A percentile compares a stretch with the other conserved stretches of the same genome.
Evolutionary conservation across 1,140 invertebrate species (phyloP).

Genomic region (Orius insidiosus): DNA sequence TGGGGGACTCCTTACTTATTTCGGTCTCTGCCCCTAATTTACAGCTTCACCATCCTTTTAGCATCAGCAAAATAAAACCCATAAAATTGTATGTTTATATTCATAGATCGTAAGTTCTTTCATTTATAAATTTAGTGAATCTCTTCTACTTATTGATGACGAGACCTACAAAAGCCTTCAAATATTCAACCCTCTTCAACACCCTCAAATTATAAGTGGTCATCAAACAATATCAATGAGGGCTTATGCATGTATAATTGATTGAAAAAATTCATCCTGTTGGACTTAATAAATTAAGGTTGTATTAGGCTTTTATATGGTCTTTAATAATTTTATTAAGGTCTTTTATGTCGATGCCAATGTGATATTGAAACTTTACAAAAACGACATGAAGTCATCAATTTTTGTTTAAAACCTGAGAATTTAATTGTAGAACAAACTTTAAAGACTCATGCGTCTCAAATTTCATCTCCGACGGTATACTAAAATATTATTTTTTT

Average conservation of each 20-base stretch:
- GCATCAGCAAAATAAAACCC: too few species aligned
- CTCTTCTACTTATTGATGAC: slow-evolving; percentile 34
- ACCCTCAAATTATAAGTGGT: slow-evolving; percentile 58
- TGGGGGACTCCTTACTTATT: background rate
- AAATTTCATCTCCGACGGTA: slow-evolving; percentile 37
- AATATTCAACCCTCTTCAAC: slow-evolving; percentile 51
- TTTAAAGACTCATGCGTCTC: slow-evolving; percentile 36
- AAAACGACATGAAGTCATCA: slow-evolving; percentile 39
- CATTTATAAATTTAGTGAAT: slow-evolving; percentile 34
- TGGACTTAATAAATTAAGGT: slow-evolving; percentile 28
- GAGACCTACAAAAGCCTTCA: slow-evolving; percentile 53
- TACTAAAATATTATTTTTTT: too few species aligned
- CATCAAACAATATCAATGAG: slow-evolving; percentile 37
- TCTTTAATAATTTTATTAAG: too few species aligned
- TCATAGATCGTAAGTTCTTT: too few species aligned
- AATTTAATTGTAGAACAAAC: slow-evolving; percentile 37
- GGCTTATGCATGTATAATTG: slow-evolving; percentile 55
- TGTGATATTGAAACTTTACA: slow-evolving; percentile 34
- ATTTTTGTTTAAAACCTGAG: slow-evolving; percentile 35
- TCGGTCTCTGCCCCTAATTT: too few species aligned
- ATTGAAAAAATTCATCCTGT: slow-evolving; percentile 49
- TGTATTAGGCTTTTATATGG: slow-evolving; percentile 17
- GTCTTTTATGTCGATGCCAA: slow-evolving; percentile 37
- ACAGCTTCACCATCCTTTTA: too few species aligned
- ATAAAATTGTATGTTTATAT: background rate